Percentiles rank a stretch among this genome's conserved stretches.
Evolutionary conservation across 2,113 vertebrate genomes (phyloP).

Genomic region (Oenanthe melanoleuca): DNA sequence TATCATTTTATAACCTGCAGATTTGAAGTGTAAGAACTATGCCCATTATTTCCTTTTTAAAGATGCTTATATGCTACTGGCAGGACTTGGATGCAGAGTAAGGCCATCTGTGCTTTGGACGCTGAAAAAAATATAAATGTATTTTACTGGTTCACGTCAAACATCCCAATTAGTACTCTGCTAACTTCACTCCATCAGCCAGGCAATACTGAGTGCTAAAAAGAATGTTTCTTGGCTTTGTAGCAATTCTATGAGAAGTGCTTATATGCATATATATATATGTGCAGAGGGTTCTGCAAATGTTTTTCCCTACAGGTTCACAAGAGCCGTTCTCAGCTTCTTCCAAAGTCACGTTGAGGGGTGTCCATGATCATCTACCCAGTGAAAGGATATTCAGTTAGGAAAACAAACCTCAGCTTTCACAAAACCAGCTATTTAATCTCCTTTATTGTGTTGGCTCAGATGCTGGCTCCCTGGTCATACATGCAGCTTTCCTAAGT

Average conservation of each 20-base stretch:
- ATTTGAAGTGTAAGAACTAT: not conserved
- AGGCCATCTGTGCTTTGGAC: slow-evolving; percentile 1
- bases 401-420: not conserved
- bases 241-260: not conserved
- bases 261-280: not conserved
- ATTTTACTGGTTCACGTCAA: not conserved
- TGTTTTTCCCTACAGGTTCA: not conserved
- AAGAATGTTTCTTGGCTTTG: not conserved
- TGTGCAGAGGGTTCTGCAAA: not conserved
- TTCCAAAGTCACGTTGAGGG: not conserved
- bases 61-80: not conserved
- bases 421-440: not conserved
- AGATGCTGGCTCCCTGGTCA: not conserved
- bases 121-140: not conserved
- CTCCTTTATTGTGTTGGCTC: not conserved
- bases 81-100: not conserved
- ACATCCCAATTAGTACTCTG: slow-evolving; percentile 6
- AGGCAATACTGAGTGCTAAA: not conserved
- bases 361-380: not conserved
- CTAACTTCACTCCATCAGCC: not conserved
- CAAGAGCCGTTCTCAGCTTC: not conserved
- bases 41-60: not conserved
- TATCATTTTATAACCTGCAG: not conserved
- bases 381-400: not conserved
- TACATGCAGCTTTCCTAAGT: not conserved